These are phyloP conservation scores for Euspilapteryx auroguttella DNA, from an alignment of 2,888 invertebrate genomes.

Conservation along the genomic window DNA sequence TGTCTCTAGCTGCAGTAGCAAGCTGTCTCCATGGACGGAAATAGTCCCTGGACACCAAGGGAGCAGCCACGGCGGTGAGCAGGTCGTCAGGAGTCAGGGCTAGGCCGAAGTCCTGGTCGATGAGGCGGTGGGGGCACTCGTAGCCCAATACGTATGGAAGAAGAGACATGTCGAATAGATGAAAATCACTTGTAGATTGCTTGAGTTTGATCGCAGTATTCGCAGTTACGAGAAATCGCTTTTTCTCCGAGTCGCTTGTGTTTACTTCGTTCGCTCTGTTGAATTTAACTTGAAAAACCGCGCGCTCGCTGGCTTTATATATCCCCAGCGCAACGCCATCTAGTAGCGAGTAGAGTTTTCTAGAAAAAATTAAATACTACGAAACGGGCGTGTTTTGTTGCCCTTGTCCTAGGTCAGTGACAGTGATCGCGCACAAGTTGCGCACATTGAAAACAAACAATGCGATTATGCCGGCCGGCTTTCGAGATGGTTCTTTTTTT, in stretches of 20 bases:
- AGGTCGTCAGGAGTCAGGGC: slow-evolving; percentile 37
- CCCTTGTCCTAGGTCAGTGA: too few species aligned
- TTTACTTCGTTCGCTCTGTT: slow-evolving; percentile 4
- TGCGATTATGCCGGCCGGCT: too few species aligned
- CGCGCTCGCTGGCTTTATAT: slow-evolving; percentile 18
- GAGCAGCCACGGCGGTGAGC: slow-evolving; percentile 19
- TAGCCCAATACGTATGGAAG: slow-evolving; percentile 19
- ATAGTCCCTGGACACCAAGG: slow-evolving; percentile 24
- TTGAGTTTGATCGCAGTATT: too few species aligned
- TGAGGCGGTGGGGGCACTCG: slow-evolving; percentile 23
- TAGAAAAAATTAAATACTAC: slow-evolving; percentile 8
- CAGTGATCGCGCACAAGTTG: too few species aligned
- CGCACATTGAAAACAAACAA: too few species aligned
- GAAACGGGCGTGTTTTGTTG: too few species aligned
- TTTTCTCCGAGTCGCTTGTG: slow-evolving; percentile 2
- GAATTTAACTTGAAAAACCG: background rate
- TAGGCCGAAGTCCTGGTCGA: slow-evolving; percentile 45
- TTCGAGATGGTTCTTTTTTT: too few species aligned
- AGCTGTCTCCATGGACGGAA: slow-evolving; percentile 32
- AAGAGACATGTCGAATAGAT: slow-evolving; percentile 19
- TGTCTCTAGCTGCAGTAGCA: slow-evolving; percentile 30
- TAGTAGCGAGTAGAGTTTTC: slow-evolving; percentile 15
- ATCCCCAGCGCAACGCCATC: slow-evolving; percentile 15
- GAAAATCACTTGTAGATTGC: too few species aligned
- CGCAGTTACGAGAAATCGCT: too few species aligned